Evolutionary conservation across 2,888 invertebrate genomes (phyloP).

Genomic region (Acanthosepion pharaonis): DNA sequence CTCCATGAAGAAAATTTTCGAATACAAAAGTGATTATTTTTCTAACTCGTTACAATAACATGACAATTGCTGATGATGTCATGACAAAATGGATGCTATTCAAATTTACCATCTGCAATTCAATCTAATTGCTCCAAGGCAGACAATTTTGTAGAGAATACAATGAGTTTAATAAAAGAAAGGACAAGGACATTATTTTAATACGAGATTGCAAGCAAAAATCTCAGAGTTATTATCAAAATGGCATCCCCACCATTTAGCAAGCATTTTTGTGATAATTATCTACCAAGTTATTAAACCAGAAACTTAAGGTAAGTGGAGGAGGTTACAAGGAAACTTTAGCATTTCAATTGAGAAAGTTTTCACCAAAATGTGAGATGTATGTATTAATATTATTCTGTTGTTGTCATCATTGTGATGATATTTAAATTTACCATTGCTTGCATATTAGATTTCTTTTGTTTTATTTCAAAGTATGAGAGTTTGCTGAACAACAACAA

Average conservation of each 20-base stretch:
- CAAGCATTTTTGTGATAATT: not conserved
- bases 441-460: too few relatives aligned
- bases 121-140: not conserved
- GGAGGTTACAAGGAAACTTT: not conserved
- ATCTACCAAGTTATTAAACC: not conserved
- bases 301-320: not conserved
- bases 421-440: too few relatives aligned
- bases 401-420: too few relatives aligned
- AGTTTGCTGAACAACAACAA: too few relatives aligned
- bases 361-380: not conserved
- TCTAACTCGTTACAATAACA: not conserved
- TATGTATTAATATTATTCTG: too few relatives aligned
- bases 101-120: conserved; percentile 14
- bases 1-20: too few relatives aligned
- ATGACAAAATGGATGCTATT: not conserved
- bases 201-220: not conserved
- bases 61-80: not conserved
- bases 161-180: not conserved
- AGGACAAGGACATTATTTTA: not conserved
- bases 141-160: not conserved
- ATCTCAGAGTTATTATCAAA: not conserved
- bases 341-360: not conserved
- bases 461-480: too few relatives aligned
- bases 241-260: not conserved
- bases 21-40: too few relatives aligned